Conservation (phyloP, 2,888 invertebrate species). For the Caenorhabditis imperialis region DNA sequence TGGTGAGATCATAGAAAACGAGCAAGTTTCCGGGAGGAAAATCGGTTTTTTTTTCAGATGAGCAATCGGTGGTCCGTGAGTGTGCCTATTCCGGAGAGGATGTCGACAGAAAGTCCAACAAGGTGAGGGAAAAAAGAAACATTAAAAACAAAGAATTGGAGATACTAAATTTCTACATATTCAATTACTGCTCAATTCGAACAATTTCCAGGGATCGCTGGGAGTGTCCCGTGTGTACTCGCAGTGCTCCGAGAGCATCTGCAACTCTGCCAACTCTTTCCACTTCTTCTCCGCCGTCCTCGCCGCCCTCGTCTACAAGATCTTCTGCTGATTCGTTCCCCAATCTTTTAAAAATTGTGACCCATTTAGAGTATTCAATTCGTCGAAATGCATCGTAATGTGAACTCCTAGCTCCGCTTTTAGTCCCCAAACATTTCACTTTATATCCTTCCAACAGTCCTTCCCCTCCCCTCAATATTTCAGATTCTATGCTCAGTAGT, state of each 20-base stretch:
- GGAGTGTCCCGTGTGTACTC: conserved; percentile 57
- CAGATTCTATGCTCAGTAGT: conserved; percentile 20
- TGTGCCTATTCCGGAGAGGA: conserved; percentile 69
- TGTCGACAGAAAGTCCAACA: conserved; percentile 58
- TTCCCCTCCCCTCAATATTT: conserved; percentile 4
- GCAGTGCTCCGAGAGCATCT: conserved; percentile 57
- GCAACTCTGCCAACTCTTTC: conserved; percentile 56
- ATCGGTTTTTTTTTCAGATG: conserved; percentile 51
- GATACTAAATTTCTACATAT: too few relatives aligned
- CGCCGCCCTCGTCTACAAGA: conserved; percentile 17
- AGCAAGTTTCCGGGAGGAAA: conserved; percentile 4
- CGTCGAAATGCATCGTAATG: background rate
- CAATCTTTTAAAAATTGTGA: too few relatives aligned
- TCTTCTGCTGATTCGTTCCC: background rate
- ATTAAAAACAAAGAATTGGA: too few relatives aligned
- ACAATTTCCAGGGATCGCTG: conserved; percentile 58
- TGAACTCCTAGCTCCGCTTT: background rate
- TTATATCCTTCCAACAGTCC: conserved; percentile 3
- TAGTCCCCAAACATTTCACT: conserved; percentile 47
- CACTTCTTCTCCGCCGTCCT: conserved; percentile 30
- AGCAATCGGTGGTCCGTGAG: conserved; percentile 62
- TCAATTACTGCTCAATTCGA: background rate
- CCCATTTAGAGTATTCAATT: background rate
- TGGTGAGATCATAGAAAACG: conserved; percentile 6
- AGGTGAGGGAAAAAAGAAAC: conserved; percentile 31